A percentile compares a stretch with the other conserved stretches of the same genome.
Evolutionary conservation across 1,140 invertebrate species (phyloP).

Genomic region (Capitella teleta): DNA sequence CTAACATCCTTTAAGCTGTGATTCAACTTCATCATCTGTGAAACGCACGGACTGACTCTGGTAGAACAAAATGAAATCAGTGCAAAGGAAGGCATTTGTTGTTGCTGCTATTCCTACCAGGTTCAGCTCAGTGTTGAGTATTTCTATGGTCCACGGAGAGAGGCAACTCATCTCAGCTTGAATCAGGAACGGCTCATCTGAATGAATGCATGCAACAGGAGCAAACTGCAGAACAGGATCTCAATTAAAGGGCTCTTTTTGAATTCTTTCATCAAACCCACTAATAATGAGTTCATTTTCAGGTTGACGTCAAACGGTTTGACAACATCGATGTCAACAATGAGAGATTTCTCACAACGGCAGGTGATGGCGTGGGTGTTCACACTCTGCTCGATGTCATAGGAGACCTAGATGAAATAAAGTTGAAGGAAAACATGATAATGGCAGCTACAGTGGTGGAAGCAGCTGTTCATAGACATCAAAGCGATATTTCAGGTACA

Average conservation of each 20-base stretch:
- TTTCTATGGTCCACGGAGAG: slow-evolving; percentile 35
- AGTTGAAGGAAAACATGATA: no score
- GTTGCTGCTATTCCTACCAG: slow-evolving; percentile 22
- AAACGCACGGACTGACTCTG: neutral
- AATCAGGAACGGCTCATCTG: slow-evolving; percentile 36
- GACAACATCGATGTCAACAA: slow-evolving; percentile 26
- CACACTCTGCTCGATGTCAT: slow-evolving; percentile 28
- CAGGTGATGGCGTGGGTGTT: slow-evolving; percentile 27
- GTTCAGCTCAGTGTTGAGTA: slow-evolving; percentile 28
- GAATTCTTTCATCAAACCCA: neutral
- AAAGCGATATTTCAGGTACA: no score
- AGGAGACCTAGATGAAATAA: no score
- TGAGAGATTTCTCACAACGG: slow-evolving; percentile 33
- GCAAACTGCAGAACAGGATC: neutral
- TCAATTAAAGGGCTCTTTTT: neutral
- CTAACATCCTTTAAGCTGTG: neutral
- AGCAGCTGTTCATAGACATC: no score
- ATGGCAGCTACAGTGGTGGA: no score
- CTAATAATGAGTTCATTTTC: slow-evolving; percentile 4
- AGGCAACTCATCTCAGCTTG: slow-evolving; percentile 35
- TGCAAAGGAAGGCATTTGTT: no score
- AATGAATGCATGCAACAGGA: slow-evolving; percentile 26
- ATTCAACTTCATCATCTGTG: neutral
- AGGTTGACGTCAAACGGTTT: slow-evolving; percentile 38
- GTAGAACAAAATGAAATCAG: neutral